phyloP scores from a whole-genome alignment of 2,797 vertebrate species.

The Gymnopithys bicolor region DNA sequence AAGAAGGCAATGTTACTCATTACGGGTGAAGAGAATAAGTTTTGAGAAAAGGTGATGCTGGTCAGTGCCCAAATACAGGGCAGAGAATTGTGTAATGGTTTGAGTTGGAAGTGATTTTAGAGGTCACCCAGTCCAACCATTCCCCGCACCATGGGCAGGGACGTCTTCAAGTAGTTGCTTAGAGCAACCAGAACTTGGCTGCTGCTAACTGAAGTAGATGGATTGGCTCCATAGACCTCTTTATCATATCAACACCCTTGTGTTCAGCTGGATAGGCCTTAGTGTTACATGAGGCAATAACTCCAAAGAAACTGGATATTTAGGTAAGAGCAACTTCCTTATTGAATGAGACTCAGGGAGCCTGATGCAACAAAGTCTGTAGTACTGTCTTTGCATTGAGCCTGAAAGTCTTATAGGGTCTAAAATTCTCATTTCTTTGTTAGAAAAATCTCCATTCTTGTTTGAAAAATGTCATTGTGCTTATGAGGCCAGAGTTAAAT shows the following conservation, averaged over 20 bases:
- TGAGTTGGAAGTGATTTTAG: not conserved
- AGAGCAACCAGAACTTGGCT: not conserved
- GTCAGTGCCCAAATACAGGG: not conserved
- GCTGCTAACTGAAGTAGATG: not conserved
- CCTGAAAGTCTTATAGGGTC: not conserved
- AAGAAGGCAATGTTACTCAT: not conserved
- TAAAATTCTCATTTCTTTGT: not conserved
- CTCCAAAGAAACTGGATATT: not conserved
- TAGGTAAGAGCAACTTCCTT: not conserved
- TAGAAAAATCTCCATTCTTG: not conserved
- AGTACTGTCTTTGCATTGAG: not conserved
- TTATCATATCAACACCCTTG: not conserved
- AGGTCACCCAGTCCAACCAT: accelerated
- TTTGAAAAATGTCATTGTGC: not conserved
- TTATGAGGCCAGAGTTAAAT: not conserved
- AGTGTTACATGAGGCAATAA: not conserved
- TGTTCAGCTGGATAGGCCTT: not conserved
- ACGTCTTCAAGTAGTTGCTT: not conserved
- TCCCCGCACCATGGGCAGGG: accelerated
- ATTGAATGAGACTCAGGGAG: not conserved
- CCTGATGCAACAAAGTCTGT: not conserved
- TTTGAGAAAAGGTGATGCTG: not conserved
- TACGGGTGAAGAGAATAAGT: not conserved
- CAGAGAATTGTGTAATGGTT: not conserved
- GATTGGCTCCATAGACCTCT: not conserved